Conservation (phyloP, 2,113 vertebrate genomes). For the Sinosuthora webbiana region DNA sequence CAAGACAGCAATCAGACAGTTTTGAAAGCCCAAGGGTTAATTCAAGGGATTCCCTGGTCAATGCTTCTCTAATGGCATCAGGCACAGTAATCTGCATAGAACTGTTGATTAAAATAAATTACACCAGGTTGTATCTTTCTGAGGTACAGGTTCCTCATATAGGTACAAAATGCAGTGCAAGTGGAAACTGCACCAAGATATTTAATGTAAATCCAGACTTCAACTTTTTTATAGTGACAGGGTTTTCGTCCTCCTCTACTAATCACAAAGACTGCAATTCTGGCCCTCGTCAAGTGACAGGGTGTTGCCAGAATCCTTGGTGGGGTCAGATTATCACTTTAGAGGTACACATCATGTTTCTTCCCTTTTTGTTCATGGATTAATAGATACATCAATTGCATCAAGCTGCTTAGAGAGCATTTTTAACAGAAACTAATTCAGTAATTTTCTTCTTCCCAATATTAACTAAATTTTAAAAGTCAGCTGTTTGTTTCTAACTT, state of each 20-base stretch:
- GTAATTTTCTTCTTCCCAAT: background rate
- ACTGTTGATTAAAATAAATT: background rate
- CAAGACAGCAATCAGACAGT: background rate
- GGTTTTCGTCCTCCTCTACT: background rate
- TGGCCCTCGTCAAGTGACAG: background rate
- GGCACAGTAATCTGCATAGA: background rate
- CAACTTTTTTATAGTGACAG: background rate
- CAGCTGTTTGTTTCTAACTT: background rate
- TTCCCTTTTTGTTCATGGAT: background rate
- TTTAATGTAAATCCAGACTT: background rate
- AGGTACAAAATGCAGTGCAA: background rate
- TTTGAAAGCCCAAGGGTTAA: background rate
- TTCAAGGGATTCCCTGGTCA: background rate
- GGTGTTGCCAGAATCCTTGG: background rate
- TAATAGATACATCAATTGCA: background rate
- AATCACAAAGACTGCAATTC: background rate
- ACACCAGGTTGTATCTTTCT: background rate
- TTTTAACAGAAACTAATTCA: background rate
- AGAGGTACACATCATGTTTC: background rate
- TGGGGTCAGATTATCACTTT: background rate
- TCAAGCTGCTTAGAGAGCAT: background rate
- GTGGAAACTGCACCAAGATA: background rate
- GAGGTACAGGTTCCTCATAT: background rate
- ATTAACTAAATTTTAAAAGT: background rate
- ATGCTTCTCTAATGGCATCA: background rate